Evolutionary conservation across 2,113 vertebrate species (phyloP), one percentile per base, ranked within the genome.

Genomic region (Sinocyclocheilus anophthalmus): DNA sequence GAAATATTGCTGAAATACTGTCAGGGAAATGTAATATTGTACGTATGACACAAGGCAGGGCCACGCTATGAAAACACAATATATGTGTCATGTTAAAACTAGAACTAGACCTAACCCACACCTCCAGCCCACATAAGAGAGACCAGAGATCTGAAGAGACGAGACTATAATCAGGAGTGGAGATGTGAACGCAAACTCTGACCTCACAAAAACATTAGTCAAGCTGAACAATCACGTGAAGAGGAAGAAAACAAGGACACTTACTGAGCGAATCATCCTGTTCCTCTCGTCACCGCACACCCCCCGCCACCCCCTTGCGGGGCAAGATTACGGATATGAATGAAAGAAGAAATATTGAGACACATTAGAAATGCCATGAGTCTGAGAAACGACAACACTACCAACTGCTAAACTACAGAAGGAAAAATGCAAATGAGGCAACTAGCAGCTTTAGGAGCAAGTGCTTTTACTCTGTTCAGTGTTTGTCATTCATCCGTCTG

Each of bases 161-260:
- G 42, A 42, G 42, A 45, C 42, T 10, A 45, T 11, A 45, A 45
- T 14, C 61, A 65, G 12, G 63, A 67, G 26, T 67, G 30, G 16
- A 69, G 50, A 48, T 48, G 39, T 39, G 5, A 39, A 39, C 39
- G 11, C 45, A 48, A 48, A 48, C 45, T 45, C 45, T 53, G 50
- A 14, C 5, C 50, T 13, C 45, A 53, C 50, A 53, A 14, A 50
- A 53, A 53, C 50, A 53, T 53, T 53, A 16, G 13, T 55, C 1
- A 5, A 26, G 13, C 45, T 70, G 81, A 37, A 57, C 65, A 24
- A 45, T 45, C 63, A 73, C 63, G 77, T 79, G 59, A n/a, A 55
- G 16, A 65, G 86, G 26, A 26, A 72, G 50, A 72, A 16, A 63
- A 72, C 55, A 84, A 73, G 86, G n/a, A 53, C 50, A 77, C 86